Conservation (phyloP, 2,888 invertebrate species). For the Marasmarcha lunaedactyla region DNA sequence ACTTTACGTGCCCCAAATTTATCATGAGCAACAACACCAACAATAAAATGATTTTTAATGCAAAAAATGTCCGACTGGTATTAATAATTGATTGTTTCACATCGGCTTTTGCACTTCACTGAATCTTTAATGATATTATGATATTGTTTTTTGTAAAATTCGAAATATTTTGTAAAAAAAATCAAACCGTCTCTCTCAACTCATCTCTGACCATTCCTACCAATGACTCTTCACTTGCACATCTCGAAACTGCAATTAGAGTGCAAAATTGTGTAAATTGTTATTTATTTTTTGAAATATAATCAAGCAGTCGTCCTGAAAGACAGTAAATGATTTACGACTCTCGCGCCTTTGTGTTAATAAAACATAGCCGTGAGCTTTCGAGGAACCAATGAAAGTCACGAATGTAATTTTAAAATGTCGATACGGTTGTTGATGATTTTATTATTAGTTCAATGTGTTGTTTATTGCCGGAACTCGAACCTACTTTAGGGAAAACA, state of each 20-base stretch:
- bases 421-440: conserved; percentile 50
- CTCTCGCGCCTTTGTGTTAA: conserved; percentile 57
- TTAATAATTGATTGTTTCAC: conserved; percentile 57
- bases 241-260: no score
- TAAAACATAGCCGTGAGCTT: conserved; percentile 64
- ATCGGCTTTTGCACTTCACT: conserved; percentile 62
- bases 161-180: conserved; percentile 6
- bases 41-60: background rate
- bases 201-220: no score
- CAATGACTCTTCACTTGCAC: no score
- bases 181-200: no score
- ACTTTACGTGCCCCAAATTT: background rate
- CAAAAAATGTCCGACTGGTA: conserved; percentile 14
- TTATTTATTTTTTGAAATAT: conserved; percentile 35
- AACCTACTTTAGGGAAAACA: conserved; percentile 7
- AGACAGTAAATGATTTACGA: conserved; percentile 55
- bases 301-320: conserved; percentile 54
- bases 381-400: conserved; percentile 60
- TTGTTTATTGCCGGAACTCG: conserved; percentile 18
- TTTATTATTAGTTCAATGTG: conserved; percentile 31
- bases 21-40: background rate
- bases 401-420: conserved; percentile 65
- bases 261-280: no score
- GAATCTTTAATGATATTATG: conserved; percentile 50
- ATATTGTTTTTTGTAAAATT: no score